These are phyloP conservation scores for Apodemia hepburni DNA, from an alignment of 2,888 invertebrate species.

Conservation along the genomic window DNA sequence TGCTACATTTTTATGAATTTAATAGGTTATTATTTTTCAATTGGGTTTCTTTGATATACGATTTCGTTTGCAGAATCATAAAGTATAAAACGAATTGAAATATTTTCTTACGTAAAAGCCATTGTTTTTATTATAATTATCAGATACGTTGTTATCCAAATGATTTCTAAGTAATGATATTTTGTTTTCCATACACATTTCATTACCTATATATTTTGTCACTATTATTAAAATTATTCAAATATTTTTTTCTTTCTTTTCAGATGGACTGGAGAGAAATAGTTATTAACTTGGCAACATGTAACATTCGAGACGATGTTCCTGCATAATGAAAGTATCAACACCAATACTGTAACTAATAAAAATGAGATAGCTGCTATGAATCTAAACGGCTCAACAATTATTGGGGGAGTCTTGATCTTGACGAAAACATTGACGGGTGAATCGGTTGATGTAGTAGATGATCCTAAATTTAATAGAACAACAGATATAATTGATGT, in stretches of 20 bases:
- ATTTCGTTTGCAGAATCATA: too few relatives aligned
- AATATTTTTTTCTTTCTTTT: constrained; percentile 22
- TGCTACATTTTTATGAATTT: too few relatives aligned
- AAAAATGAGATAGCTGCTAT: constrained; percentile 53
- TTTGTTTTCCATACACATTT: too few relatives aligned
- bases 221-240: background rate
- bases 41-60: too few relatives aligned
- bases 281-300: constrained; percentile 22
- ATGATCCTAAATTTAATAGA: constrained; percentile 62
- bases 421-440: constrained; percentile 66
- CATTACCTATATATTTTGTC: background rate
- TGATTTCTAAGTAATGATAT: too few relatives aligned
- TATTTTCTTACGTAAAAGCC: too few relatives aligned
- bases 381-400: constrained; percentile 55
- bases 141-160: too few relatives aligned
- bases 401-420: constrained; percentile 57
- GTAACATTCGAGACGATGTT: constrained; percentile 45
- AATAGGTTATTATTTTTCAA: too few relatives aligned
- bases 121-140: too few relatives aligned
- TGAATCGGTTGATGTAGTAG: constrained; percentile 64
- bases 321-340: constrained; percentile 39
- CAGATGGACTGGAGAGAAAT: constrained; percentile 56
- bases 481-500: constrained; percentile 82
- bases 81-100: too few relatives aligned
- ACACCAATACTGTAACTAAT: constrained; percentile 40